Base-by-base conservation (phyloP, 2,113 vertebrate genomes). In the Amia ocellicauda region DNA sequence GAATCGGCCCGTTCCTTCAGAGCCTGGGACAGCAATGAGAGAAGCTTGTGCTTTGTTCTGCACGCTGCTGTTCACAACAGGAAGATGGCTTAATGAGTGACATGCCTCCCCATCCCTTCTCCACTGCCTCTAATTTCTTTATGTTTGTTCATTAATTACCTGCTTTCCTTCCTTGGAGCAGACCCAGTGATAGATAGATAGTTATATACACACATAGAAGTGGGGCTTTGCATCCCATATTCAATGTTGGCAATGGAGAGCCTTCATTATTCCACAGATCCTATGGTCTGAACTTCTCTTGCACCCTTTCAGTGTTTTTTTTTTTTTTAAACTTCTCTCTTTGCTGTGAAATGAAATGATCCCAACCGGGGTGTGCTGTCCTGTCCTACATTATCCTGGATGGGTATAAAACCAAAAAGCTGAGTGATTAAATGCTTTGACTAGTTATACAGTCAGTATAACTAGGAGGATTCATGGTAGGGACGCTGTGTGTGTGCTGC, bases 1-100 rank as follows among this genome's bases (percentile, higher is more conserved):
- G 78, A 76, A 66, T 74, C 70, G 75, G 74, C 74, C 72, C 66
- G 68, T 73, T 74, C 69, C 74, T 66, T 68, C 74, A 58, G 71
- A 78, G 75, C 74, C 68, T 75, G n/a, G 79, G 78, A 78, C 73
- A 79, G 66, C 71, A 31, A 41, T 42, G 53, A 24, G 36, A 29
- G 71, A 58, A 64, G 67, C 62, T 22, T 9, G n/a, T 27, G 9
- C n/a, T 24, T 41, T 47, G 56, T 51, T 20, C 26, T 22, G 14
- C 41, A 47, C 11, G 26, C 26, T 47, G 45, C 42, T 61, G 42
- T 61, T 61, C 20, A 27, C 63, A 66, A 41, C 63, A 50, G 28
- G 22, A 52, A 55, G 49, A 43, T 8, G 47, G 58, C 31, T 43
- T 45, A 67, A 69, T 63, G 61, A 75, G 70, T 62, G 70, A 62